Evolutionary conservation across 2,888 invertebrate species (phyloP).

Genomic region (Drosophila multiciliata): DNA sequence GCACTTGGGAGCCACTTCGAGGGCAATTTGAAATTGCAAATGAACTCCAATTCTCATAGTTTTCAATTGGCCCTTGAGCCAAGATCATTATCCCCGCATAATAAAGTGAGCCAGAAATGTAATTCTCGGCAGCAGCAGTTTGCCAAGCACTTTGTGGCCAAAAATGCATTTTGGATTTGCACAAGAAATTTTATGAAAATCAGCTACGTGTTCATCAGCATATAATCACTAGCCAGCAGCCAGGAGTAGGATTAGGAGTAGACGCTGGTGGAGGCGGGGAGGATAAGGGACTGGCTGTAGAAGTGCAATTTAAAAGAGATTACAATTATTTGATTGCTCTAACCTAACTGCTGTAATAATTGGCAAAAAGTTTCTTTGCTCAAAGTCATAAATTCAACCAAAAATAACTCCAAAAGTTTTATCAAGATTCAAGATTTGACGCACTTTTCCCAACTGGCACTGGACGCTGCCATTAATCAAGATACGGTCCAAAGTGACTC

Average conservation of each 20-base stretch:
- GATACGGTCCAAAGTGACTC: constrained; percentile 46
- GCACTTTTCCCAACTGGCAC: constrained; percentile 40
- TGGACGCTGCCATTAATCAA: constrained; percentile 49
- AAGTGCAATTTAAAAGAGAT: constrained; percentile 74
- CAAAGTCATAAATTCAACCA: constrained; percentile 65
- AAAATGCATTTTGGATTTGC: constrained; percentile 70
- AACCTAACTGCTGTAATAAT: constrained; percentile 15
- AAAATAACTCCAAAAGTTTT: constrained; percentile 46
- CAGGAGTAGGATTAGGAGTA: neutral
- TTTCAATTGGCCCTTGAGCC: constrained; percentile 40
- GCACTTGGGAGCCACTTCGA: neutral
- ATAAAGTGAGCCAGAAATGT: constrained; percentile 57
- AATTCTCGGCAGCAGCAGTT: constrained; percentile 55
- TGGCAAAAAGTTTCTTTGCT: constrained; percentile 50
- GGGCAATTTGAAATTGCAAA: constrained; percentile 10
- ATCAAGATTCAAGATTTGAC: constrained; percentile 52
- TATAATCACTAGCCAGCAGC: constrained; percentile 53
- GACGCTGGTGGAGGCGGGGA: neutral
- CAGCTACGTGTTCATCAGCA: constrained; percentile 75
- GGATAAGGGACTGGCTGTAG: constrained; percentile 28
- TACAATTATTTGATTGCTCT: constrained; percentile 78
- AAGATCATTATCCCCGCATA: constrained; percentile 44
- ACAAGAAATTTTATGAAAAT: constrained; percentile 51
- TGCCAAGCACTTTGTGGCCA: constrained; percentile 69
- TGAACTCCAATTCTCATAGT: constrained; percentile 17